Evolutionary conservation across 2,113 vertebrate species (phyloP).

Genomic region (Cyanistes caeruleus): DNA sequence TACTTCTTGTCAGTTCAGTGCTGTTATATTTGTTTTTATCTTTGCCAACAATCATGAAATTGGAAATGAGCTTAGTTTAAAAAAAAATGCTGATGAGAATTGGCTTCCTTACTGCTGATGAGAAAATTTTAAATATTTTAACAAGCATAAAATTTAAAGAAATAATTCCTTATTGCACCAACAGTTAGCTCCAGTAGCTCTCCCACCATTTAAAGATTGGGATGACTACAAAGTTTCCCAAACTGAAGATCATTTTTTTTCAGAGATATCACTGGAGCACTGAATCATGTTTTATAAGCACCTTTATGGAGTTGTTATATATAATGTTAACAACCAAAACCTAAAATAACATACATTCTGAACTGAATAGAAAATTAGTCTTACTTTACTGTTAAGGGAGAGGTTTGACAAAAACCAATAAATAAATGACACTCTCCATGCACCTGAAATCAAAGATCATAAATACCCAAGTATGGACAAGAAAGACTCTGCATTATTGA

Average conservation of each 20-base stretch:
- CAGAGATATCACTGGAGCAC: background rate
- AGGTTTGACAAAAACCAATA: background rate
- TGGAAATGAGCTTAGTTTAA: background rate
- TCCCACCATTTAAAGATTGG: background rate
- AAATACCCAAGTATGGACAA: background rate
- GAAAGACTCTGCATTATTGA: background rate
- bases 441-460: background rate
- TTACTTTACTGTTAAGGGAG: background rate
- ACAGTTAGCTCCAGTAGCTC: background rate
- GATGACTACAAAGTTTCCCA: background rate
- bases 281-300: background rate
- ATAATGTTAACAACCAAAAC: background rate
- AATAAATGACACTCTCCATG: background rate
- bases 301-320: background rate
- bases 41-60: background rate
- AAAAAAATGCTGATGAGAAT: background rate
- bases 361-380: no score
- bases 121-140: background rate
- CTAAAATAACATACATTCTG: background rate
- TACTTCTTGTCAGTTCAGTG: background rate
- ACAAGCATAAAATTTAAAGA: background rate
- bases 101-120: background rate
- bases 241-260: background rate
- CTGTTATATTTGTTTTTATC: background rate
- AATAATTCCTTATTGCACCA: background rate